Evolutionary conservation across 2,113 vertebrate species (phyloP), one percentile per base, ranked within the genome.

Genomic region (Tetraodon nigroviridis): DNA sequence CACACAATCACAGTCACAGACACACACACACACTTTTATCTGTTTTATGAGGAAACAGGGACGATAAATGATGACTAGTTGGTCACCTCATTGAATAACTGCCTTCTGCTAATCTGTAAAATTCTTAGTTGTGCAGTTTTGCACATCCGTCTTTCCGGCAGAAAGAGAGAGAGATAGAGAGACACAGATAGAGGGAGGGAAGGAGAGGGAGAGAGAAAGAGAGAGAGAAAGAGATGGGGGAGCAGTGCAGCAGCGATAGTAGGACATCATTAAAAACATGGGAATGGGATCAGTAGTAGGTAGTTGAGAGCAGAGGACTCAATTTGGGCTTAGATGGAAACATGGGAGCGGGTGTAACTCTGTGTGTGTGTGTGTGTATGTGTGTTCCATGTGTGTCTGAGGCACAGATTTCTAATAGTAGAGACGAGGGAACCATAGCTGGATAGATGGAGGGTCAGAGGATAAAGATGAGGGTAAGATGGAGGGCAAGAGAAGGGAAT

Each of bases 321-420:
- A 85, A 86, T 84, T 85, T 86, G 63, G 69, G 68, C 79, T 86
- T 82, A 82, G 78, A 78, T 58, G 64, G 72, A 80, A 81, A 77
- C 64, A 67, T 66, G 67, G 45, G 50, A 0, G 72, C 0, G 27
- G n/a, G 76, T 41, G 37, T 22, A 61, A 4, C 55, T 18, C 21
- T 57, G 61, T 56, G 58, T 55, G 27, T 46, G 50, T 55, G 67
- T 51, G 55, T 40, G 58, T 48, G 60, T 52, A 57, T 46, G 70
- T 17, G 63, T 49, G 67, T 44, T n/a, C n/a, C n/a, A 41, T 27
- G 24, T 27, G 24, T 17, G 53, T 29, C 51, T 27, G 15, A 76
- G 57, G 59, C 59, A 50, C 15, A 58, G 75, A 85, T 79, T 81
- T 83, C 67, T 54, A 73, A 79, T 80, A 76, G 74, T 53, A 61